A percentile compares a stretch with the other conserved stretches of the same genome.
phyloP scores from a whole-genome alignment of 2,113 vertebrate species.

The Chauna torquata region DNA sequence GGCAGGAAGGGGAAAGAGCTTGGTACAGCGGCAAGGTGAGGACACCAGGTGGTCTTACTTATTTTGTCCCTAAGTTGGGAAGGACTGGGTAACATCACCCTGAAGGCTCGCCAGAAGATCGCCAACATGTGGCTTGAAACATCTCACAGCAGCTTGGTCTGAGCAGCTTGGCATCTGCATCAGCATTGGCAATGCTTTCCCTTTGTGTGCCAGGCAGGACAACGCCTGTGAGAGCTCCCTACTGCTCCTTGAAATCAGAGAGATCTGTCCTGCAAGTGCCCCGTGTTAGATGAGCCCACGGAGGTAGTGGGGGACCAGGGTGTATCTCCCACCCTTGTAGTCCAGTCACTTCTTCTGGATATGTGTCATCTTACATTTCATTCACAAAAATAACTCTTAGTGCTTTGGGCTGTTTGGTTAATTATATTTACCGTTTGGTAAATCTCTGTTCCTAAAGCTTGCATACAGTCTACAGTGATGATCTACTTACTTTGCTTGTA shows the following conservation, averaged over 20 bases:
- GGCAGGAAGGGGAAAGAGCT: not conserved
- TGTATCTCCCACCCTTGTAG: not conserved
- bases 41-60: not conserved
- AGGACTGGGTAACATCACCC: not conserved
- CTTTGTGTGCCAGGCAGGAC: not conserved
- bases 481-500: not conserved
- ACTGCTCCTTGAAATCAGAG: not conserved
- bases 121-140: not conserved
- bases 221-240: not conserved
- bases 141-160: not conserved
- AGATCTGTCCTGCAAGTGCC: not conserved
- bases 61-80: not conserved
- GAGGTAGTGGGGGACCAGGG: not conserved
- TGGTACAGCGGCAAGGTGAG: not conserved
- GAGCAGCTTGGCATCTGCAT: not conserved
- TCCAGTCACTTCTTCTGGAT: not conserved
- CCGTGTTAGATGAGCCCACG: not conserved
- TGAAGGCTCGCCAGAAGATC: not conserved
- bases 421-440: not conserved
- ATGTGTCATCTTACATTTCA: not conserved
- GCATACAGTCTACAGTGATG: too few species aligned
- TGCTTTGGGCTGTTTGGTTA: not conserved
- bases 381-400: not conserved
- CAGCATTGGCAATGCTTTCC: not conserved
- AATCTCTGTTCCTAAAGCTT: not conserved